Conservation (phyloP, 2,797 vertebrate genomes). For the Mionectes olivaceus region DNA sequence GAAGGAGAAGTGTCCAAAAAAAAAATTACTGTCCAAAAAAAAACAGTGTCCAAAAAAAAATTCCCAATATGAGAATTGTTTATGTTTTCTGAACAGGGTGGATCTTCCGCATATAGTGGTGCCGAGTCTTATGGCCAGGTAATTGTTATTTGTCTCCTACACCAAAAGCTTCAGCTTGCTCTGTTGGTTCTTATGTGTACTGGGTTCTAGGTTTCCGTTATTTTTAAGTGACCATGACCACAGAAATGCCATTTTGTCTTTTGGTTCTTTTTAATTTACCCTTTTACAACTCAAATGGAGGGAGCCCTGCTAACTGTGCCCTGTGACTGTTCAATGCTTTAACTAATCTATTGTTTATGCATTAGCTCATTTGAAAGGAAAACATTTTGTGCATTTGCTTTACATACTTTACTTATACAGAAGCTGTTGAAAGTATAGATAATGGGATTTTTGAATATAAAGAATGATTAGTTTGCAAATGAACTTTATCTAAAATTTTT, state of each 20-base stretch:
- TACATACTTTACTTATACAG: not conserved
- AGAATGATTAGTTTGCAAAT: not conserved
- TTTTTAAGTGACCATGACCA: not conserved
- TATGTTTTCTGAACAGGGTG: conserved; percentile 32
- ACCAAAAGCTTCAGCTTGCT: not conserved
- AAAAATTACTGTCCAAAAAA: too few species aligned
- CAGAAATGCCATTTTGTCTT: not conserved
- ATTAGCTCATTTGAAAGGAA: not conserved
- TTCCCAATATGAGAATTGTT: not conserved
- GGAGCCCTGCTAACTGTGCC: not conserved
- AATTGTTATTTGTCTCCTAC: not conserved
- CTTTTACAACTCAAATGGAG: not conserved
- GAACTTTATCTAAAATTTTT: not conserved
- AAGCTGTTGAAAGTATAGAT: not conserved
- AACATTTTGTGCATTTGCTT: not conserved
- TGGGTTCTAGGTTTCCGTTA: not conserved
- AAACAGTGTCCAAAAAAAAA: too few species aligned
- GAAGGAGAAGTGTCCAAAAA: not conserved
- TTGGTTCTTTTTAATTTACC: not conserved
- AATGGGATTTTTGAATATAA: not conserved
- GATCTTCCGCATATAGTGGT: not conserved
- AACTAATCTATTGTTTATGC: not conserved
- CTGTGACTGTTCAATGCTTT: not conserved
- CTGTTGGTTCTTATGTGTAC: not conserved
- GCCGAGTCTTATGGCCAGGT: conserved; percentile 51